These are phyloP conservation scores for Ramphastos sulfuratus DNA, from an alignment of 2,113 vertebrate genomes.

Conservation along the genomic window DNA sequence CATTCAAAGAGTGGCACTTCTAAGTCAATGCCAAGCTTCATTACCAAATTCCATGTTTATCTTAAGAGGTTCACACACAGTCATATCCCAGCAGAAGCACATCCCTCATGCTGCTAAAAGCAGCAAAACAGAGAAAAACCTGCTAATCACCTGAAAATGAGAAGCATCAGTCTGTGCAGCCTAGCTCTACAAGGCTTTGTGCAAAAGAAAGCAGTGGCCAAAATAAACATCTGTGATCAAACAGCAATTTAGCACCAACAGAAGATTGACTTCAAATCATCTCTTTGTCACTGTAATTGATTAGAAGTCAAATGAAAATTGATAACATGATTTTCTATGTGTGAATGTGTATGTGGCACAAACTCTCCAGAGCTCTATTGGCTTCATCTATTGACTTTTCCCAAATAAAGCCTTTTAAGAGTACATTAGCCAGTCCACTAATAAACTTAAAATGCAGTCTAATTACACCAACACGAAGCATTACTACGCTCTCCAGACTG, in stretches of 20 bases:
- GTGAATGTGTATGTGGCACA: constrained; percentile 65
- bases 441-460: constrained; percentile 79
- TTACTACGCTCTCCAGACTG: constrained; percentile 37
- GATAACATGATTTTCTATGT: constrained; percentile 86
- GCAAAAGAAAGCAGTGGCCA: constrained; percentile 60
- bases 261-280: constrained; percentile 94
- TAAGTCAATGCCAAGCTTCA: constrained; percentile 3
- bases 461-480: constrained; percentile 72
- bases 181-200: constrained; percentile 40
- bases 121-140: constrained; percentile 22
- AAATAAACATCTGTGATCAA: constrained; percentile 75
- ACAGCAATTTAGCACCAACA: constrained; percentile 81
- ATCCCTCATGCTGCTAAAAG: constrained; percentile 19
- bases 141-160: constrained; percentile 46
- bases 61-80: constrained; percentile 15
- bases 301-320: constrained; percentile 95
- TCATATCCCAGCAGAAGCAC: not conserved
- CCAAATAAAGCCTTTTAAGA: constrained; percentile 81
- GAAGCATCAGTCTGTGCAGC: constrained; percentile 27
- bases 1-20: not conserved
- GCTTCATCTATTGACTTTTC: constrained; percentile 78
- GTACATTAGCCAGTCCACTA: constrained; percentile 78
- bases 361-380: constrained; percentile 70
- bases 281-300: constrained; percentile 89
- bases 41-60: constrained; percentile 9